These are phyloP conservation scores for Pachyseris speciosa DNA, from an alignment of 64 coral and sea anemone genomes.

Conservation along the genomic window DNA sequence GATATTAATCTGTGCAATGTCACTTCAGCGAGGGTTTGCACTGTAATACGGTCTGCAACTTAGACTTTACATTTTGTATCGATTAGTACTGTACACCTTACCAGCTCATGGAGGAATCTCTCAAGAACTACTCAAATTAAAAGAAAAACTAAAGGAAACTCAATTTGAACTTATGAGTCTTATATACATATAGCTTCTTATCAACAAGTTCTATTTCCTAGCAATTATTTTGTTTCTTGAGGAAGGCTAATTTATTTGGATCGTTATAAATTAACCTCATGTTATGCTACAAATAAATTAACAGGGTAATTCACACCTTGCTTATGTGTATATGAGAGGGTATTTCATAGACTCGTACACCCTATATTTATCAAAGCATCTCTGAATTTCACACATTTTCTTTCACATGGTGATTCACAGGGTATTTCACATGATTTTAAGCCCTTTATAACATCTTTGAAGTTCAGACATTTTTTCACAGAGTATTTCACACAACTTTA, in stretches of 20 bases:
- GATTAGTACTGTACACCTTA: background rate
- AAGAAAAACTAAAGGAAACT: background rate
- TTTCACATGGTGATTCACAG: background rate
- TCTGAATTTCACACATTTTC: constrained; percentile 6
- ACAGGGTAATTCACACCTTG: background rate
- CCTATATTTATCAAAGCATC: constrained; percentile 10
- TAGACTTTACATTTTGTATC: background rate
- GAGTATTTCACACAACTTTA: background rate
- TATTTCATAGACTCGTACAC: constrained; percentile 15
- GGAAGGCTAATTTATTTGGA: background rate
- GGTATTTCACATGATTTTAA: constrained; percentile 11
- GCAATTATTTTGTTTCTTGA: background rate
- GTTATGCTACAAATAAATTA: background rate
- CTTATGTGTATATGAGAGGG: background rate
- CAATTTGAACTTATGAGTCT: constrained; percentile 3
- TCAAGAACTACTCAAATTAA: constrained; percentile 2
- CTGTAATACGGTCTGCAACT: background rate
- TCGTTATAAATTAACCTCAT: background rate
- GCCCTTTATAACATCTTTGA: background rate
- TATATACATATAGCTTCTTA: background rate
- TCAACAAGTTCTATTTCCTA: constrained; percentile 11
- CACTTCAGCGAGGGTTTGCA: background rate
- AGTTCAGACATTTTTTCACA: background rate
- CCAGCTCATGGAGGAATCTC: constrained; percentile 8
- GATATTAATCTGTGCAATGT: constrained; percentile 11